These are phyloP conservation scores for Lophura swinhoii DNA, from an alignment of 2,797 vertebrate species.

Conservation along the genomic window DNA sequence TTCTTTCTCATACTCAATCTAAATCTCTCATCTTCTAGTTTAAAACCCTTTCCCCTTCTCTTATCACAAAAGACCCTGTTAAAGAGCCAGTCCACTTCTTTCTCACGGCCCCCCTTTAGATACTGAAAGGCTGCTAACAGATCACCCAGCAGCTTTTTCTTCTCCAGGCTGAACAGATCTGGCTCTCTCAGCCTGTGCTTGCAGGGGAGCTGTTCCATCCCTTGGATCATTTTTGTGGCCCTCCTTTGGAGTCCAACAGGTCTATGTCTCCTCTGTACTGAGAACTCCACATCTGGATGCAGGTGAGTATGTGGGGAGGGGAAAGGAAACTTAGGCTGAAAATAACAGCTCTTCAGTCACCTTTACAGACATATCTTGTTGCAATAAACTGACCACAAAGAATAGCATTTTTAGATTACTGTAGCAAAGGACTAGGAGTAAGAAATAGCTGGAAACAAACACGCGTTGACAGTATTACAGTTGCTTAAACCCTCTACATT, in stretches of 20 bases:
- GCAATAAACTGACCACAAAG: constrained; percentile 25
- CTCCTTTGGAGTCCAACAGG: neutral
- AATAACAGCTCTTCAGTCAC: constrained; percentile 15
- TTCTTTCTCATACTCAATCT: neutral
- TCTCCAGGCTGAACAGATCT: neutral
- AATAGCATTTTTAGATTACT: constrained; percentile 18
- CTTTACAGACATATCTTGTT: constrained; percentile 18
- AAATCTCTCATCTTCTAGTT: neutral
- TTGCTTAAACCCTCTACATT: neutral
- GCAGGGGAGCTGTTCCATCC: neutral
- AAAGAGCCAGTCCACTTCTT: neutral
- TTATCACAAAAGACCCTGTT: neutral
- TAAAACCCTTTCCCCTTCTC: neutral
- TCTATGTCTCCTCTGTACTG: neutral
- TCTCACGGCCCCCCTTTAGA: neutral
- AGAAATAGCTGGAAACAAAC: constrained; percentile 20
- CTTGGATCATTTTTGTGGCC: neutral
- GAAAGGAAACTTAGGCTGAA: neutral
- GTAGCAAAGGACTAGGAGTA: constrained; percentile 22
- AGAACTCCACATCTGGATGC: neutral
- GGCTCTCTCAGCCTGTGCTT: neutral
- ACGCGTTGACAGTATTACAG: neutral
- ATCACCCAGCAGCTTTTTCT: neutral
- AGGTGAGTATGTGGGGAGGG: neutral
- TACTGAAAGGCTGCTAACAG: neutral